Evolutionary conservation across 2,113 vertebrate species (phyloP), one percentile per base, ranked within the genome.

Genomic region (Sinocyclocheilus grahami): DNA sequence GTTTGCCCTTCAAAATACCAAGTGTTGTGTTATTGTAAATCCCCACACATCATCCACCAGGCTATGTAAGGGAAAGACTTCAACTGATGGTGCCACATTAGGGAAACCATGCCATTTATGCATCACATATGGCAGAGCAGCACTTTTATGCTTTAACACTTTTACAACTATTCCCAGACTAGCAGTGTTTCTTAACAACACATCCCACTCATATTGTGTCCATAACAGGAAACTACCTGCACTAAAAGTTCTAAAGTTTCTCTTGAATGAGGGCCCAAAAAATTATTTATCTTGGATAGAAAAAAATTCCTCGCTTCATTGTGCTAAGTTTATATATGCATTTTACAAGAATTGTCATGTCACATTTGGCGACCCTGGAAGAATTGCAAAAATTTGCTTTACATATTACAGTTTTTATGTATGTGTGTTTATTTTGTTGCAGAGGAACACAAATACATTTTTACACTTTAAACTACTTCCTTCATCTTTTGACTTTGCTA

Each of bases 161-260:
- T 67, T 16, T 33, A 33, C 55, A 58, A 20, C 20, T 60, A 60
- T n/a, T 72, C 10, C 20, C 69, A n/a, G 69, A 18, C 51, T 55
- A 22, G 85, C 71, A 75, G 58, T 88, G 84, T 33, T 46, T 4
- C 69, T 14, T 90, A 42, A 72, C 37, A 5, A 42, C 69, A 37
- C 91, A 91, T 88, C 75, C 80, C 88, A 87, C 88, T 93, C 85
- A 89, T 94, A 77, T 92, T 93, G 90, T 95, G 87, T 93, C 87
- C 90, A 89, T 88, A 92, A 83, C 93, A 93, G 93, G 94, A 91
- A 91, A 80, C 90, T 88, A 86, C 93, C 85, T 93, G 89, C 93
- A 92, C 86, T 89, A 95, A 93, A 93, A 86, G 87, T 85, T 2
- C 63, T 94, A 93, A 93, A 91, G 55, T 89, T 87, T 92, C 24